phyloP scores from a whole-genome alignment of 2,888 invertebrate species.

The Axea sp. region DNA sequence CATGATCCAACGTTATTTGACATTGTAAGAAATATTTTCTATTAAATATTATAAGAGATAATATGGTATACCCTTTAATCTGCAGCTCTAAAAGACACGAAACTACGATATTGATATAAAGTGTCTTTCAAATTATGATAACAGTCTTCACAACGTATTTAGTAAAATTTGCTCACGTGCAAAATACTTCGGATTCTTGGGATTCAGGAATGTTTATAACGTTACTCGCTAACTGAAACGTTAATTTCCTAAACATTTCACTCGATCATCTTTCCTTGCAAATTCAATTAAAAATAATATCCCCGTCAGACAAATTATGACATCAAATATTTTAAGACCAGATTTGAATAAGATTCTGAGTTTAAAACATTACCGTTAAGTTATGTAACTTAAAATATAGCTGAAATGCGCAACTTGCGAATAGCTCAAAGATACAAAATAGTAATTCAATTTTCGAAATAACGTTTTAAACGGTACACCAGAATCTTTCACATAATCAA shows the following conservation, averaged over 20 bases:
- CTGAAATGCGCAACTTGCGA: conserved; percentile 28
- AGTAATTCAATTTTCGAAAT: conserved; percentile 46
- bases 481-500: conserved; percentile 23
- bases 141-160: conserved; percentile 7
- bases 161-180: conserved; percentile 8
- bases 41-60: no score
- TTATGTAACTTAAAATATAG: conserved; percentile 38
- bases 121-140: conserved; percentile 15
- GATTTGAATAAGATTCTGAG: conserved; percentile 46
- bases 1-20: no score
- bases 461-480: conserved; percentile 30
- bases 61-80: no score
- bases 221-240: neutral
- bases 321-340: conserved; percentile 33
- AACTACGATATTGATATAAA: no score
- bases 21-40: no score
- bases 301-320: conserved; percentile 22
- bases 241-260: conserved; percentile 4
- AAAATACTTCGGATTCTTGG: neutral
- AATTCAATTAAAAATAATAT: conserved; percentile 48
- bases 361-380: conserved; percentile 35
- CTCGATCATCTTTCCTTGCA: neutral
- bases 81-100: no score
- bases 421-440: conserved; percentile 37
- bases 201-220: neutral